These are phyloP conservation scores for Hyperopisus bebe DNA, from an alignment of 2,113 vertebrate species.

Conservation along the genomic window DNA sequence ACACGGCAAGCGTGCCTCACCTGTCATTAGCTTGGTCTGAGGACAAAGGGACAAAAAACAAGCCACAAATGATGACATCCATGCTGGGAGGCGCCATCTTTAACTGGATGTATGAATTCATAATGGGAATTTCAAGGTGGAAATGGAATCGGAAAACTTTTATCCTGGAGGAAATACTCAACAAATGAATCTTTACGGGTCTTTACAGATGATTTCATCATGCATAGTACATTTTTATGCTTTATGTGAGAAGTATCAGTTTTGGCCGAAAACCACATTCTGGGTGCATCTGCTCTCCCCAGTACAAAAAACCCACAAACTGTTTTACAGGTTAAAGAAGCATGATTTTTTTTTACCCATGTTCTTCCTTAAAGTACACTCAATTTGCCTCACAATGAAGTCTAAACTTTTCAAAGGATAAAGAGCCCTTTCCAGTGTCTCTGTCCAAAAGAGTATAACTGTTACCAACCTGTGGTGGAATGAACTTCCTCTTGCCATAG, in stretches of 20 bases:
- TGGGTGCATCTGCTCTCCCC: not conserved
- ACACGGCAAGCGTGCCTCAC: not conserved
- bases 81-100: not conserved
- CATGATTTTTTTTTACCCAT: not conserved
- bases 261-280: not conserved
- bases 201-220: conserved; percentile 5
- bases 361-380: not conserved
- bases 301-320: not conserved
- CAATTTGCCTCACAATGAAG: not conserved
- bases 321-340: not conserved
- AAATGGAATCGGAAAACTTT: not conserved
- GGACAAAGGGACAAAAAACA: conserved; percentile 13
- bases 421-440: not conserved
- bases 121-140: conserved; percentile 7
- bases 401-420: not conserved
- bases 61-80: not conserved
- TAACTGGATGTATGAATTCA: conserved; percentile 9
- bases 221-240: not conserved
- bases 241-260: not conserved
- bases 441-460: not conserved
- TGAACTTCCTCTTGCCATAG: too few species aligned
- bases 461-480: not conserved
- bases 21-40: not conserved
- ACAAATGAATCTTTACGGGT: not conserved
- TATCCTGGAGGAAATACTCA: not conserved